Conservation (phyloP, 2,797 vertebrate species). For the Rhodeus uyekii region DNA sequence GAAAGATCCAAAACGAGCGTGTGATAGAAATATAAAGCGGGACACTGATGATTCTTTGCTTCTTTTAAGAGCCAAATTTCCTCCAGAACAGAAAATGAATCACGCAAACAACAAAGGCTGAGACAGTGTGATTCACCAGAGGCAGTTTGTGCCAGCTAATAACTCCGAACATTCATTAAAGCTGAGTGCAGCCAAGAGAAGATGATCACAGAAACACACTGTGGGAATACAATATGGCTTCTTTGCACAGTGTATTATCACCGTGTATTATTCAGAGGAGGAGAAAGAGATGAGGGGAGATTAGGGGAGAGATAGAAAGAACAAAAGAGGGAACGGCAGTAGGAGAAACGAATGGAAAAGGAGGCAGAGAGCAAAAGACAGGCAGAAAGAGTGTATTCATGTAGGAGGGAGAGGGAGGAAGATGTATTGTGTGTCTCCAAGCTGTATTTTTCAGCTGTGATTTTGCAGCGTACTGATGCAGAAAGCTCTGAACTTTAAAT, state of each 20-base stretch:
- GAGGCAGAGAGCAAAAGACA: background rate
- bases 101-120: conserved; percentile 45
- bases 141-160: conserved; percentile 52
- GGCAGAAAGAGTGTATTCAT: conserved; percentile 14
- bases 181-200: conserved; percentile 46
- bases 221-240: conserved; percentile 71
- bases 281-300: conserved; percentile 38
- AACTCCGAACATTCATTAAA: conserved; percentile 53
- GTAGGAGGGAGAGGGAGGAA: conserved; percentile 41
- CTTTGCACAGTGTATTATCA: conserved; percentile 60
- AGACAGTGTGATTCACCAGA: conserved; percentile 48
- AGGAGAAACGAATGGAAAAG: conserved; percentile 16
- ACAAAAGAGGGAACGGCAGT: conserved; percentile 28
- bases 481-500: conserved; percentile 76
- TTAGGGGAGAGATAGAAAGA: conserved; percentile 35
- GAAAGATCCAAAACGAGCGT: background rate
- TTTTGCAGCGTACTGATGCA: conserved; percentile 75
- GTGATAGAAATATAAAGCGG: conserved; percentile 35
- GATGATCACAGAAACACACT: conserved; percentile 66
- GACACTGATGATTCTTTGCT: conserved; percentile 20
- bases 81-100: conserved; percentile 42
- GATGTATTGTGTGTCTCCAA: conserved; percentile 65
- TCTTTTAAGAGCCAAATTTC: conserved; percentile 38
- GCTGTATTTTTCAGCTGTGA: conserved; percentile 70
- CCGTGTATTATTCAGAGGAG: conserved; percentile 63